Evolutionary conservation across 2,797 vertebrate genomes (phyloP), one percentile per base, ranked within the genome.

Genomic region (Danionella dracula): DNA sequence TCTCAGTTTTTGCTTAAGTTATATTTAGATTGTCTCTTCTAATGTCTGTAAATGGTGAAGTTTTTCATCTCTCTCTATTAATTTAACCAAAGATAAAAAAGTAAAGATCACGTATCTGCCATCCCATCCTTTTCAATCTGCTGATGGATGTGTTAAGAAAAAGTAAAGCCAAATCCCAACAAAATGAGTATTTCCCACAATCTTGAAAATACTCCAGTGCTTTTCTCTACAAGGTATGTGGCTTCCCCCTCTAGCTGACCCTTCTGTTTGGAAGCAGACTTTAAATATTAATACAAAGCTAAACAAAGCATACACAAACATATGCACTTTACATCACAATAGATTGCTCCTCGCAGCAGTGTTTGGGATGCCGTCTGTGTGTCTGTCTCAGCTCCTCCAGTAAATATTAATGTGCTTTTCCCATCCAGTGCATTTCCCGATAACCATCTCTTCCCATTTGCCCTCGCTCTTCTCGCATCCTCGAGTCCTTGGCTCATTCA

Each of bases 321-420:
- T 59, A 66, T 66, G 40, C 70, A 59, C 63, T 55, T 50, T 49
- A 35, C 70, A 79, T 72, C 48, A 64, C 80, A 79, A 83, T 78
- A 81, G 88, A 90, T 90, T 89, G 89, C 87, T 85, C 86, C 81
- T 87, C 85, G 87, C 89, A 88, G 82, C 80, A 56, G 15, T 34
- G 44, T 41, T 15, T 29, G 37, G 83, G 81, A 20, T 44, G 40
- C 20, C 46, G 44, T 41, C 21, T 29, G 37, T 17, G 8, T 48
- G 53, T 40, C 53, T 41, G 48, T 41, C 38, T 12, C 21, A 20
- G 49, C 49, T 49, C 38, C 40, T 59, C 56, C 20, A 42, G 63
- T 74, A 64, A 38, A 67, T 56, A 66, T 38, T 60, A 21, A 44
- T 60, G 66, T 60, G 66, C 31, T 71, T 70, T 68, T 54, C 56